phyloP scores from a whole-genome alignment of 2,797 vertebrate species.

The Lepilemur ruficaudatus region DNA sequence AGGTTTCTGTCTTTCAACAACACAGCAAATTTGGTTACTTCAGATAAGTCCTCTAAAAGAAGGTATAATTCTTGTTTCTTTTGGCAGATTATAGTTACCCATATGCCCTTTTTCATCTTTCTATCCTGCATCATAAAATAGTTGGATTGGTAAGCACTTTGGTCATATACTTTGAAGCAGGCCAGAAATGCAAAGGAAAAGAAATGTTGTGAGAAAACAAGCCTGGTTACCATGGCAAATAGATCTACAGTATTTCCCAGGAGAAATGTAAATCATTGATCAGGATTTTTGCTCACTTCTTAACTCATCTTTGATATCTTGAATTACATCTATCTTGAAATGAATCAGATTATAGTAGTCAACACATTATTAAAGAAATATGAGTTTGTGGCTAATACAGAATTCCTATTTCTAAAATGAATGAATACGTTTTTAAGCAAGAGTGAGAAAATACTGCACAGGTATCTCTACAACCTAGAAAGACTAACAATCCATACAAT shows the following conservation, averaged over 20 bases:
- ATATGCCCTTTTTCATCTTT: not conserved
- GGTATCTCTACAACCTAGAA: conserved; percentile 33
- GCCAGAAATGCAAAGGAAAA: conserved; percentile 59
- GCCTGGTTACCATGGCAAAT: conserved; percentile 70
- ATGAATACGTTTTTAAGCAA: not conserved
- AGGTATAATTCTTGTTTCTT: not conserved
- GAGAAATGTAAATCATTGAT: conserved; percentile 52
- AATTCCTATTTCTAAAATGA: conserved; percentile 25
- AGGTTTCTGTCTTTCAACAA: conserved; percentile 50
- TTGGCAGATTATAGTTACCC: not conserved
- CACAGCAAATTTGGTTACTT: conserved; percentile 11
- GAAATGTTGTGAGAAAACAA: conserved; percentile 59
- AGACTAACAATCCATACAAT: conserved; percentile 15
- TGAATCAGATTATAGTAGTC: conserved; percentile 56
- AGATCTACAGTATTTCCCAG: conserved; percentile 35
- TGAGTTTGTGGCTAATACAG: conserved; percentile 3
- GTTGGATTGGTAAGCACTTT: conserved; percentile 31
- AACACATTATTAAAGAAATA: conserved; percentile 57
- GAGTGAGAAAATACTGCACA: not conserved
- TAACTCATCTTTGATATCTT: conserved; percentile 46
- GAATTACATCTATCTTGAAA: conserved; percentile 55
- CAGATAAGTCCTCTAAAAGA: conserved; percentile 41
- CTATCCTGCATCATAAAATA: conserved; percentile 51
- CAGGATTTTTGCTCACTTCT: conserved; percentile 62
- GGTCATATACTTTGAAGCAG: conserved; percentile 71